phyloP scores from a whole-genome alignment of 92 coral and sea anemone species.

The Muricea muricata region DNA sequence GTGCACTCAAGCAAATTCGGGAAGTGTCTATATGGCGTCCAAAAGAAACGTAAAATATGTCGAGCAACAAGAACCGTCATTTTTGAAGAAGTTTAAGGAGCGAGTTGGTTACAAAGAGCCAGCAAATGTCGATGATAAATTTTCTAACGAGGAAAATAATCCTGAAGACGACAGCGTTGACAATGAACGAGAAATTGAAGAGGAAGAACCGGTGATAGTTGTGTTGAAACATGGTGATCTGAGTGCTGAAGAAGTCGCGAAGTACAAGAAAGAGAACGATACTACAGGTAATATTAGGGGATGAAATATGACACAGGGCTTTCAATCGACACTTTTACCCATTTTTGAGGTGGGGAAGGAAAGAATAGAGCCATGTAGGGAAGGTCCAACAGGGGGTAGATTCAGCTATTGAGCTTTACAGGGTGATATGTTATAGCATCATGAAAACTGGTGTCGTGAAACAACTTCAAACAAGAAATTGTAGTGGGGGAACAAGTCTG shows the following conservation, averaged over 20 bases:
- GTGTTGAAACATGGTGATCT: conserved; percentile 76
- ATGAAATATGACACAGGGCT: neutral
- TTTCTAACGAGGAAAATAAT: conserved; percentile 38
- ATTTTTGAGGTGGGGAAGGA: neutral
- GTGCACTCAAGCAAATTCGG: too few species aligned
- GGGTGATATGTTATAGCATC: too few species aligned
- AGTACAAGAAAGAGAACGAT: conserved; percentile 43
- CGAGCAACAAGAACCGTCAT: conserved; percentile 87
- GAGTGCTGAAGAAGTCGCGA: conserved; percentile 78
- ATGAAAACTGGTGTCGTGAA: too few species aligned
- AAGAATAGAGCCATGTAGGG: too few species aligned
- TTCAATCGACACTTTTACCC: neutral
- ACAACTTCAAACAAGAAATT: too few species aligned
- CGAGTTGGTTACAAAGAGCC: conserved; percentile 88
- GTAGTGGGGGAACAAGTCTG: too few species aligned
- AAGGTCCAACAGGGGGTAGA: too few species aligned
- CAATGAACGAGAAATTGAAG: conserved; percentile 51
- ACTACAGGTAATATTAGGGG: neutral
- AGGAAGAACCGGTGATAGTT: conserved; percentile 87
- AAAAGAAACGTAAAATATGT: conserved; percentile 24
- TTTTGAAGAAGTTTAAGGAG: conserved; percentile 83
- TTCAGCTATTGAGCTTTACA: too few species aligned
- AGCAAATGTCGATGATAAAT: conserved; percentile 78
- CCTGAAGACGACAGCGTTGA: conserved; percentile 50
- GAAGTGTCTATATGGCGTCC: conserved; percentile 31